A percentile compares a stretch with the other conserved stretches of the same genome.
Conservation (phyloP, 2,888 invertebrate genomes). For the Pherbina coryleti region DNA sequence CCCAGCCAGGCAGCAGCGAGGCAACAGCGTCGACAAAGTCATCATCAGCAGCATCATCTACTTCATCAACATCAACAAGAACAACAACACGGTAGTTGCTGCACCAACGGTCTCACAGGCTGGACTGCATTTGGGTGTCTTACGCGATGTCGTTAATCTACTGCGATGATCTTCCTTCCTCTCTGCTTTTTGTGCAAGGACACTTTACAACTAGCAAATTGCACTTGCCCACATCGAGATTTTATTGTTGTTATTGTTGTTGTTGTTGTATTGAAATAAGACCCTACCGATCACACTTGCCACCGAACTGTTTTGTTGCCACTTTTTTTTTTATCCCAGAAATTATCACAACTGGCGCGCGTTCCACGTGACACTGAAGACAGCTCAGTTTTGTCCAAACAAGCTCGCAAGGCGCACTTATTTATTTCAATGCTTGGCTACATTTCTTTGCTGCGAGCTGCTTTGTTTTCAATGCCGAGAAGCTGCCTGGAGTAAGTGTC, state of each 20-base stretch:
- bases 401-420: too few species aligned
- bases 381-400: too few species aligned
- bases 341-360: neutral
- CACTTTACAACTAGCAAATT: constrained; percentile 15
- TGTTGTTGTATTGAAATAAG: constrained; percentile 5
- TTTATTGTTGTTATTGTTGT: neutral
- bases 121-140: neutral
- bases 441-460: too few species aligned
- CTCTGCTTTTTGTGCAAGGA: neutral
- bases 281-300: constrained; percentile 6
- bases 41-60: neutral
- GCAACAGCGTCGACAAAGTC: constrained; percentile 6
- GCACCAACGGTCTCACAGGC: neutral
- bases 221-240: constrained; percentile 12
- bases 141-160: neutral
- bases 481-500: neutral
- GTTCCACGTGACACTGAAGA: too few species aligned
- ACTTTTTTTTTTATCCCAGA: neutral
- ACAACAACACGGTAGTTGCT: neutral
- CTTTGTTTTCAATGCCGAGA: too few species aligned
- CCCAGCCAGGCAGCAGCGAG: neutral
- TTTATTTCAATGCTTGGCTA: too few species aligned
- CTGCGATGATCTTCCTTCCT: neutral
- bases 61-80: neutral
- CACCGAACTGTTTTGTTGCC: neutral